Base-by-base conservation (phyloP, 1,140 invertebrate genomes). In the Paraescarpia echinospica region DNA sequence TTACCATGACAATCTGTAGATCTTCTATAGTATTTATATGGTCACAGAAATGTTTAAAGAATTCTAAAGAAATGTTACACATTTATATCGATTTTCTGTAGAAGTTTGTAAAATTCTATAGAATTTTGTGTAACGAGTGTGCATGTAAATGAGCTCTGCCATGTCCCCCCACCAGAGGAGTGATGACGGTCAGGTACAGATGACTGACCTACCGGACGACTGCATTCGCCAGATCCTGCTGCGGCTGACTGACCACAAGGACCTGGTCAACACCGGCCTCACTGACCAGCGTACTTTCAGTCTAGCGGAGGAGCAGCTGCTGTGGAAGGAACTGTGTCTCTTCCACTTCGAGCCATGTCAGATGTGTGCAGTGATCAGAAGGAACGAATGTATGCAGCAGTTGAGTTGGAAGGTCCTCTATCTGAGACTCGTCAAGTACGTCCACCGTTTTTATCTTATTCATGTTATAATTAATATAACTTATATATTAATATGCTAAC, bases 331-430 rank as follows among this genome's bases (percentile, higher is more conserved):
- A 95, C 97, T 99, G 59, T 98, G 98, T 89, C 97, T 97, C 92
- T 99, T 99, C 96, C 99, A 99, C 96, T 99, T 99, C 96, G 98
- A 97, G 33, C 97, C 97, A 91, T 97, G 97, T 93, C 98, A 99
- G 97, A 97, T 99, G 35, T 97, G 97, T 94, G 97, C 96, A 94
- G 97, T 97, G 94, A 96, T 97, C 48, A 94, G 94, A 59, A 93
- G 94, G 14, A 94, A 93, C 77, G 92, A 93, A 12, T 90, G 93
- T 35, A 93, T 94, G 92, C 92, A 93, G 27, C 59, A 93, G 4
- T 92, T 94, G 5, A 93, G 95, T 92, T 95, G 94, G 95, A 95
- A 95, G 91, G 94, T 94, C 33, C 92, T 96, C 34, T 96, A 95
- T 92, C 93, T 89, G 93, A 93, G 94, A 51, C 95, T 95, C 91